These are phyloP conservation scores for Sceloporus undulatus DNA, from an alignment of 2,113 vertebrate species.

Conservation along the genomic window DNA sequence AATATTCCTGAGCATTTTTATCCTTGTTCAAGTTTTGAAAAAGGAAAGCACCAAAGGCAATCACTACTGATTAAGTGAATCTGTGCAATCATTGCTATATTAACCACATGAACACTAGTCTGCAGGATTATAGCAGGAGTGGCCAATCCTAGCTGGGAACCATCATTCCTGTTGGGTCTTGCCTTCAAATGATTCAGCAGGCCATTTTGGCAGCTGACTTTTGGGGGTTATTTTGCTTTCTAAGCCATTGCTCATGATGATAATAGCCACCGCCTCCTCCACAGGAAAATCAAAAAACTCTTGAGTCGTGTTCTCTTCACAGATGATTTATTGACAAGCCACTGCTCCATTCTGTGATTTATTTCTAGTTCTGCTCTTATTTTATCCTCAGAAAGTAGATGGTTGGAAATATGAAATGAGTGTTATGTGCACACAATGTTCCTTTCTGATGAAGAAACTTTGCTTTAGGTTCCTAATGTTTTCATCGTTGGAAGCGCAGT, in stretches of 20 bases:
- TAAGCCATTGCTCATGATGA: conserved; percentile 48
- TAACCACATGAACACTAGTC: not conserved
- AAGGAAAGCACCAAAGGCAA: not conserved
- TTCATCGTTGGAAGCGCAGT: no score
- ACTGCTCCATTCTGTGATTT: conserved; percentile 58
- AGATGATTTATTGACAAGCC: conserved; percentile 65
- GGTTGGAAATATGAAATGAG: conserved; percentile 57
- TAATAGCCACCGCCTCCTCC: conserved; percentile 39
- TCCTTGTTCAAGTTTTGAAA: not conserved
- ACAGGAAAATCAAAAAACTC: conserved; percentile 32
- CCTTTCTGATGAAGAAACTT: conserved; percentile 58
- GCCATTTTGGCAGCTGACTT: not conserved
- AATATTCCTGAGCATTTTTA: not conserved
- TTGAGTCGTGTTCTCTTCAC: conserved; percentile 48
- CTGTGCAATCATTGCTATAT: not conserved
- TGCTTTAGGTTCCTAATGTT: not conserved
- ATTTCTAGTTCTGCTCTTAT: conserved; percentile 37
- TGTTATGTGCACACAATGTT: conserved; percentile 13
- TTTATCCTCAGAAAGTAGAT: conserved; percentile 30
- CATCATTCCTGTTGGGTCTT: not conserved
- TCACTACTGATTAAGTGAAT: not conserved
- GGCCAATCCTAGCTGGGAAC: not conserved
- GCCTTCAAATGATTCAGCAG: not conserved
- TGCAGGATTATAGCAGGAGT: not conserved
- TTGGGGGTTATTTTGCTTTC: conserved; percentile 45